A percentile compares a stretch with the other conserved stretches of the same genome.
These are phyloP conservation scores for Papilio polytes DNA, from an alignment of 1,140 invertebrate genomes.

Conservation along the genomic window DNA sequence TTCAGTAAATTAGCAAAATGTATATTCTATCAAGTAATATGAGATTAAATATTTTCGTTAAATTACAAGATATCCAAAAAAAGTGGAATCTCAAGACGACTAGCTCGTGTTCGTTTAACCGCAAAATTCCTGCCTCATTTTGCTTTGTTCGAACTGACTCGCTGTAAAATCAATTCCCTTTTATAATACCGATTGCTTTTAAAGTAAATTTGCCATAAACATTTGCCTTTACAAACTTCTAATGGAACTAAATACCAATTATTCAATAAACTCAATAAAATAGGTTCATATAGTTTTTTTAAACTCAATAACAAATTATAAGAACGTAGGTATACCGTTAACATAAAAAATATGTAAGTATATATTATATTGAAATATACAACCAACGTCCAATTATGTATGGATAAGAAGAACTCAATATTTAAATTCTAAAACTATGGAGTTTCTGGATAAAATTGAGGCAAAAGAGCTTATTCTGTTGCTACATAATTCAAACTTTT, in stretches of 20 bases:
- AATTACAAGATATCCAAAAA: background rate
- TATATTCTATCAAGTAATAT: background rate
- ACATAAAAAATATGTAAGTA: background rate
- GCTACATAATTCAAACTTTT: background rate
- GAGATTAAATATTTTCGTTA: background rate
- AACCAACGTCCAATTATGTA: background rate
- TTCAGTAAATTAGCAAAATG: background rate
- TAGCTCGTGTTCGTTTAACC: conserved; percentile 9
- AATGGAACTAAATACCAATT: conserved; percentile 9
- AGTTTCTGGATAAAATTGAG: background rate
- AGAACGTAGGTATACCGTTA: background rate
- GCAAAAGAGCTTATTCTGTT: background rate
- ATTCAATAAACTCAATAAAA: conserved; percentile 29
- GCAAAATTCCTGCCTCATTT: conserved; percentile 55
- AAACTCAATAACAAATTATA: background rate
- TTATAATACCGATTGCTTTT: conserved; percentile 67
- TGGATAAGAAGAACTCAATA: background rate
- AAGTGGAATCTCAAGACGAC: background rate
- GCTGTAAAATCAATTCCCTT: conserved; percentile 60
- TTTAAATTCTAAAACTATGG: background rate
- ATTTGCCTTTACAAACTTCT: conserved; percentile 57
- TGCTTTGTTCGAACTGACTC: conserved; percentile 61
- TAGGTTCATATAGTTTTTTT: conserved; percentile 27
- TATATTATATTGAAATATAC: background rate
- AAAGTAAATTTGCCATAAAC: conserved; percentile 69